phyloP scores from a whole-genome alignment of 2,888 invertebrate genomes.

The Leptopilina syphax region DNA sequence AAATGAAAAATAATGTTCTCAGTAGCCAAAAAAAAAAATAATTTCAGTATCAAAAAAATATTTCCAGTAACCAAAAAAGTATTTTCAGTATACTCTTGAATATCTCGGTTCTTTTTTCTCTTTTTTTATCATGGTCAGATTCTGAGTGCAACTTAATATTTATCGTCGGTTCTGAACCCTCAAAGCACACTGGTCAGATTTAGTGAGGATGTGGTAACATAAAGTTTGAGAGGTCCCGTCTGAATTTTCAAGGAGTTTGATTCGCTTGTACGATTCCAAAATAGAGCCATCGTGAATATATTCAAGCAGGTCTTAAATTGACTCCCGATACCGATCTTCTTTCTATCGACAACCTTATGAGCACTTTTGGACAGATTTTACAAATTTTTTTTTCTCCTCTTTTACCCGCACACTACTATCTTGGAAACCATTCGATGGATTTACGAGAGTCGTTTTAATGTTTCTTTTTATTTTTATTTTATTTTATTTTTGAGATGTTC shows the following conservation, averaged over 20 bases:
- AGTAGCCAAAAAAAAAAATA: neutral
- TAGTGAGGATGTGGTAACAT: conserved; percentile 65
- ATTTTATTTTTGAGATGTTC: conserved; percentile 53
- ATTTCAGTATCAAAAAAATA: neutral
- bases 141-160: conserved; percentile 65
- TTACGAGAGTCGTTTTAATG: conserved; percentile 65
- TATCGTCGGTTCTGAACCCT: conserved; percentile 54
- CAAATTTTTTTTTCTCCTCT: neutral
- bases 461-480: conserved; percentile 17
- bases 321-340: conserved; percentile 73
- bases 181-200: conserved; percentile 61
- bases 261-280: conserved; percentile 54
- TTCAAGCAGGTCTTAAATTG: conserved; percentile 69
- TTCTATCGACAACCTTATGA: conserved; percentile 71
- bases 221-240: conserved; percentile 63
- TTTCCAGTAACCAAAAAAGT: neutral
- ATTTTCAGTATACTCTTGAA: too few species aligned
- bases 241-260: conserved; percentile 52
- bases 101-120: too few species aligned
- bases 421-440: conserved; percentile 69
- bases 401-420: conserved; percentile 57
- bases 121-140: conserved; percentile 58
- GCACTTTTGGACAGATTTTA: conserved; percentile 60
- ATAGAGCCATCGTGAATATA: conserved; percentile 72
- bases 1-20: too few species aligned